phyloP scores from a whole-genome alignment of 1,140 invertebrate genomes.

The Drosophila malerkotliana region DNA sequence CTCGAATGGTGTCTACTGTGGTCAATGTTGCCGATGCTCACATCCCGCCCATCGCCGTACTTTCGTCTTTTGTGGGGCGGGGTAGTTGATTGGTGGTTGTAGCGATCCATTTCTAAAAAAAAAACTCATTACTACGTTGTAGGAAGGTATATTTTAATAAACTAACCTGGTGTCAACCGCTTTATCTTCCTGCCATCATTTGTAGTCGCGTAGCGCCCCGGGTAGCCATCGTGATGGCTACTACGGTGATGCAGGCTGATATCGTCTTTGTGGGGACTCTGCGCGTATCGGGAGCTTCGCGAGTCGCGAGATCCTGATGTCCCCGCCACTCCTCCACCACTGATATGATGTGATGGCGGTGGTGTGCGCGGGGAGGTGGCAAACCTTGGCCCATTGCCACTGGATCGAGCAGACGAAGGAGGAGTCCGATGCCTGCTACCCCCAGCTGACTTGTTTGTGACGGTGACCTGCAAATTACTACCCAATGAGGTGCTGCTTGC shows the following conservation, averaged over 20 bases:
- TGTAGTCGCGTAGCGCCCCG: conserved; percentile 52
- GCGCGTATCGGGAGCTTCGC: conserved; percentile 66
- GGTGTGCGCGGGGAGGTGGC: conserved; percentile 76
- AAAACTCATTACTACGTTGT: not conserved
- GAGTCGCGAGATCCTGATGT: conserved; percentile 37
- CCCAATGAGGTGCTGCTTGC: conserved; percentile 40
- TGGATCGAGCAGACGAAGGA: conserved; percentile 43
- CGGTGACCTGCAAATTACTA: conserved; percentile 70
- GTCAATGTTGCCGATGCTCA: conserved; percentile 45
- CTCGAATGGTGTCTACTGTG: conserved; percentile 66
- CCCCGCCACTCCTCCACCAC: conserved; percentile 15
- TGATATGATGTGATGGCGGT: conserved; percentile 61
- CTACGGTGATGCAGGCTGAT: conserved; percentile 59
- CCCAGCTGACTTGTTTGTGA: conserved; percentile 64
- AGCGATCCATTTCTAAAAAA: conserved; percentile 63
- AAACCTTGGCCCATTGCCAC: conserved; percentile 57
- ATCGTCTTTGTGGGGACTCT: conserved; percentile 72
- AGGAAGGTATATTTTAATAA: not conserved
- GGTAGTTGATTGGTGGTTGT: conserved; percentile 72
- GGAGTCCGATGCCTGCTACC: conserved; percentile 67
- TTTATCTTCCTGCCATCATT: conserved; percentile 59
- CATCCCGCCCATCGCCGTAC: conserved; percentile 62
- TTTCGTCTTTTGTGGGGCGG: conserved; percentile 81
- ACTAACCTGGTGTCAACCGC: conserved; percentile 64
- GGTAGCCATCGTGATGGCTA: conserved; percentile 58